These are phyloP conservation scores for Drosophila kuntzei DNA, from an alignment of 2,888 invertebrate species.

Conservation along the genomic window DNA sequence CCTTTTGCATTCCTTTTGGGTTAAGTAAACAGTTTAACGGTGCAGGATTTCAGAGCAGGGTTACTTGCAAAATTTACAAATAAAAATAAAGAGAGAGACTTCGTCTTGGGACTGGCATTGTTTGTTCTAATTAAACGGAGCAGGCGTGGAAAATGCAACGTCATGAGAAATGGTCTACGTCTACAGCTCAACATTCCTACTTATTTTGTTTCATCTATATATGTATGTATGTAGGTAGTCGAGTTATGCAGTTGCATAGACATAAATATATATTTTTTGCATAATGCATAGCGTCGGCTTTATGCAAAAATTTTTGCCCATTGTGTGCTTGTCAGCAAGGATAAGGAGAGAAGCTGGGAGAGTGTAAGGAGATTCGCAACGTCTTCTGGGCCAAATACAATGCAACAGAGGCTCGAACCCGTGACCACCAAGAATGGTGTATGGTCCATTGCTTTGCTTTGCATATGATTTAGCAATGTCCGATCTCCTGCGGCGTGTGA, in stretches of 20 bases:
- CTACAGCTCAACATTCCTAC: slow-evolving; percentile 16
- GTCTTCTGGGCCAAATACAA: slow-evolving; percentile 28
- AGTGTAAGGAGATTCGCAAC: slow-evolving; percentile 27
- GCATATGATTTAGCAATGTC: slow-evolving; percentile 37
- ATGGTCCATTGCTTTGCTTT: slow-evolving; percentile 53
- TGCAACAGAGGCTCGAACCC: slow-evolving; percentile 29
- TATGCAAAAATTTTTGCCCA: slow-evolving; percentile 52
- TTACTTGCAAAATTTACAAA: slow-evolving; percentile 65
- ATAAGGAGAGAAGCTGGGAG: slow-evolving; percentile 17
- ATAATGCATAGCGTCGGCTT: slow-evolving; percentile 45
- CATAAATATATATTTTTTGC: slow-evolving; percentile 38
- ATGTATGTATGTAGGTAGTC: too few species aligned
- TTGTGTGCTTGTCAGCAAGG: slow-evolving; percentile 56
- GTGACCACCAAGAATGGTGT: slow-evolving; percentile 41
- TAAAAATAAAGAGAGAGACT: slow-evolving; percentile 18
- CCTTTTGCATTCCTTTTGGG: slow-evolving; percentile 23
- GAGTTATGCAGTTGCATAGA: slow-evolving; percentile 5
- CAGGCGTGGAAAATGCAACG: slow-evolving; percentile 68
- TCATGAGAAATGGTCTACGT: slow-evolving; percentile 49
- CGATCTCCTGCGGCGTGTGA: slow-evolving; percentile 59
- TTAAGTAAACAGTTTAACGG: slow-evolving; percentile 62
- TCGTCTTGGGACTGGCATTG: slow-evolving; percentile 51
- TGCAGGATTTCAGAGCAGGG: slow-evolving; percentile 22
- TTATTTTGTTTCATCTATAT: slow-evolving; percentile 11
- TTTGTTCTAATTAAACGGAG: slow-evolving; percentile 72